These are phyloP conservation scores for Heterochromis multidens DNA, from an alignment of 2,113 vertebrate genomes.

Conservation along the genomic window DNA sequence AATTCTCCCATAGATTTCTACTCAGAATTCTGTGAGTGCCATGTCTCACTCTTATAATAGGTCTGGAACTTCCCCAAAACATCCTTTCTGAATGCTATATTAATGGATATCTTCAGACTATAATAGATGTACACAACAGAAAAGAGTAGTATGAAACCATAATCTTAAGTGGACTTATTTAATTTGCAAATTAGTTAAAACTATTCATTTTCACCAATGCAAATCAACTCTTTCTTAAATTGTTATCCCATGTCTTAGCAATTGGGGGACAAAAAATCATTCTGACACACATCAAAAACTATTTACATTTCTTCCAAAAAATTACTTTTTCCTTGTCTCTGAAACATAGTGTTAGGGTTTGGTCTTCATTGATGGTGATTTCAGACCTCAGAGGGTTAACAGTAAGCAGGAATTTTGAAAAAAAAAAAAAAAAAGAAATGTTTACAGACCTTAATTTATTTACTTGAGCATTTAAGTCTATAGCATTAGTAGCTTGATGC, in stretches of 20 bases:
- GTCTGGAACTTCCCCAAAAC: not conserved
- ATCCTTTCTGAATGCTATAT: not conserved
- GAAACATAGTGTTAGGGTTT: not conserved
- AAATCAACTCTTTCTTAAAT: not conserved
- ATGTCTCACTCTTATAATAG: not conserved
- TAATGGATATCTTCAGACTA: not conserved
- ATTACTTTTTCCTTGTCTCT: not conserved
- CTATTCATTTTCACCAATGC: fast-evolving
- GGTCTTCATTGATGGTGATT: not conserved
- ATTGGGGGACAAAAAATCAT: not conserved
- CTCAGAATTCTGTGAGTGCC: not conserved
- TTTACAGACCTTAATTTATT: not conserved
- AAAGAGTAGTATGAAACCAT: not conserved
- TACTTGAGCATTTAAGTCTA: not conserved
- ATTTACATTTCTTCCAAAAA: too few species aligned
- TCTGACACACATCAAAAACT: too few species aligned
- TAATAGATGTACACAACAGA: not conserved
- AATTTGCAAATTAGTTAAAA: not conserved
- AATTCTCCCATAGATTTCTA: not conserved
- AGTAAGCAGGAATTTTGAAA: not conserved
- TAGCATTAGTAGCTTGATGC: not conserved
- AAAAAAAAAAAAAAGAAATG: not conserved
- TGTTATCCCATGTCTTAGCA: not conserved
- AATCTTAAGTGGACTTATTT: not conserved
- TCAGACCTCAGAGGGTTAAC: not conserved